Conservation (phyloP, 2,797 vertebrate species). For the Trematomus bernacchii region DNA sequence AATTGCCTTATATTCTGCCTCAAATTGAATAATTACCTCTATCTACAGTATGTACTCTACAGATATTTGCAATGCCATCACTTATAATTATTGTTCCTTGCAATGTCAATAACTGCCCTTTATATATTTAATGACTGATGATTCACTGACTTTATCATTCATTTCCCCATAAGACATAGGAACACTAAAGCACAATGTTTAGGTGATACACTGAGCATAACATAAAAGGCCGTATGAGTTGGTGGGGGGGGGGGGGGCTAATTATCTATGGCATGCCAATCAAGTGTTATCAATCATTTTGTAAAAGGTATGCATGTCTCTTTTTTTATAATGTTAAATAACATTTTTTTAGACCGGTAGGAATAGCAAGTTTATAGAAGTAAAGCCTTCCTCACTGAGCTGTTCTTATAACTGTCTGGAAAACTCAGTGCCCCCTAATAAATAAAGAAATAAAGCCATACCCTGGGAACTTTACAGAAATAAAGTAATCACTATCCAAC, state of each 20-base stretch:
- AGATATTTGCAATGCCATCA: slow-evolving; percentile 47
- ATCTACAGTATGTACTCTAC: slow-evolving; percentile 43
- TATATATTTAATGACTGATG: slow-evolving; percentile 11
- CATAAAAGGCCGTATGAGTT: not conserved
- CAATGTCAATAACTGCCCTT: slow-evolving; percentile 23
- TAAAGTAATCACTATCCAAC: slow-evolving; percentile 29
- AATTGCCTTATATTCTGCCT: slow-evolving; percentile 63
- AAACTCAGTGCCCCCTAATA: slow-evolving; percentile 42
- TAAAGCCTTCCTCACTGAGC: slow-evolving; percentile 45
- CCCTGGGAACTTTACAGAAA: slow-evolving; percentile 37
- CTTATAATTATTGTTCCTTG: slow-evolving; percentile 46
- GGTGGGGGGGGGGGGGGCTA: not conserved
- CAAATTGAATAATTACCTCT: slow-evolving; percentile 54
- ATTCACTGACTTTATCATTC: slow-evolving; percentile 25
- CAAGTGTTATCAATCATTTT: slow-evolving; percentile 14
- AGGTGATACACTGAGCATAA: slow-evolving; percentile 14
- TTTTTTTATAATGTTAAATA: slow-evolving; percentile 26
- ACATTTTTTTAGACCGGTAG: slow-evolving; percentile 27
- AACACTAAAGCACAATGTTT: slow-evolving; percentile 14
- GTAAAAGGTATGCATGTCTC: slow-evolving; percentile 9
- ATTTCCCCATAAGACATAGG: slow-evolving; percentile 33
- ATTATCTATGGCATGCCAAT: not conserved
- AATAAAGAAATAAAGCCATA: slow-evolving; percentile 25
- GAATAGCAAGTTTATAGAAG: slow-evolving; percentile 42
- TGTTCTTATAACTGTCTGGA: slow-evolving; percentile 51